These are phyloP conservation scores for Phylloscopus collybita DNA, from an alignment of 2,797 vertebrate genomes.

Conservation along the genomic window DNA sequence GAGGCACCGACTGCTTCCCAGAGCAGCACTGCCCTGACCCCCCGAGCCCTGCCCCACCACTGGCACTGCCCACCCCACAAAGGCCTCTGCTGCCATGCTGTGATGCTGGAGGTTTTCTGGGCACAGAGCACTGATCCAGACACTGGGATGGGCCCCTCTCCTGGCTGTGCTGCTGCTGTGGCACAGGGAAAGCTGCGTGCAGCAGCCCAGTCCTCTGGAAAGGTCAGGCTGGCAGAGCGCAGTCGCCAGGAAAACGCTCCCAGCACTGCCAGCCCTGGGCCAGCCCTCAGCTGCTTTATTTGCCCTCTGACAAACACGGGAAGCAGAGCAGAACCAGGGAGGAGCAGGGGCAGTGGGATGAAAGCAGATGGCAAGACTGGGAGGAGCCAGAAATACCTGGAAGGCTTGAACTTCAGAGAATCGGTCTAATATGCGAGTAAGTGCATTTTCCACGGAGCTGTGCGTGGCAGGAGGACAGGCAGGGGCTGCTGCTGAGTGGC, in stretches of 20 bases:
- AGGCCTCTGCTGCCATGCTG: rapidly evolving
- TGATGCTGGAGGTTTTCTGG: rapidly evolving
- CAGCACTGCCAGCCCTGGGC: not conserved
- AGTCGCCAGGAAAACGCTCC: not conserved
- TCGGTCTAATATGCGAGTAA: rapidly evolving
- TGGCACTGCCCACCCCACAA: not conserved
- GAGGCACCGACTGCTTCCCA: not conserved
- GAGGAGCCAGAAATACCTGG: not conserved
- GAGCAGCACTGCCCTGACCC: not conserved
- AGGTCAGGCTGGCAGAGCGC: constrained; percentile 25
- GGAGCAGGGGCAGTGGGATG: not conserved
- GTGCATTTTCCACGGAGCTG: not conserved
- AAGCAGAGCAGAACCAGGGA: not conserved
- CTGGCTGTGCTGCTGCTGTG: not conserved
- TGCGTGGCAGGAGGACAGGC: not conserved
- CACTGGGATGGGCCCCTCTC: rapidly evolving
- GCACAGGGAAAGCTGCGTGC: not conserved
- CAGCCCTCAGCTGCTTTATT: not conserved
- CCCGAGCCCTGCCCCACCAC: not conserved
- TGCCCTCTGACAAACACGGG: not conserved
- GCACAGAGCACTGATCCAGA: not conserved
- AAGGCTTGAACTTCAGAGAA: not conserved
- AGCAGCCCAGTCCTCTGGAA: not conserved
- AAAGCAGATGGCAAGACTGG: not conserved
- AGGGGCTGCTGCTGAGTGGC: not conserved